These are phyloP conservation scores for Yasuhikotakia modesta DNA, from an alignment of 2,797 vertebrate genomes.

Conservation along the genomic window DNA sequence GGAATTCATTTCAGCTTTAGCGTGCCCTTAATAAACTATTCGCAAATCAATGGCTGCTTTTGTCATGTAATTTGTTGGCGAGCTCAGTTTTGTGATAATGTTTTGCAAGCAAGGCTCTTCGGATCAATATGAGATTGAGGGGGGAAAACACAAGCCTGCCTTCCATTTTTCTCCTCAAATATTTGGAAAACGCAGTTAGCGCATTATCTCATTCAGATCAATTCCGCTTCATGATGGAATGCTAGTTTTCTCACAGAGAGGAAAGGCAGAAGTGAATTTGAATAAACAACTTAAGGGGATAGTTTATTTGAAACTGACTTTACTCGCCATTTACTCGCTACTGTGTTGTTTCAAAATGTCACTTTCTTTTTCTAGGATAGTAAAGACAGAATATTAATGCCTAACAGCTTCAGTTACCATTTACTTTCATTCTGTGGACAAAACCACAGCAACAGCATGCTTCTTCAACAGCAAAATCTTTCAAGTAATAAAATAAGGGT, in stretches of 20 bases:
- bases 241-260: conserved; percentile 58
- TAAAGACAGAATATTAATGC: neutral
- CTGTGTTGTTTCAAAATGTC: neutral
- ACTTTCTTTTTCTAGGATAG: neutral
- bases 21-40: conserved; percentile 78
- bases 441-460: neutral
- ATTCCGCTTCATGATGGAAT: conserved; percentile 65
- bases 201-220: conserved; percentile 63
- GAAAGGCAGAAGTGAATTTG: conserved; percentile 7
- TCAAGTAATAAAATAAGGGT: neutral
- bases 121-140: conserved; percentile 55
- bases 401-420: neutral
- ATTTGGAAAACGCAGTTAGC: conserved; percentile 68
- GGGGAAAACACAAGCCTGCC: conserved; percentile 58
- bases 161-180: conserved; percentile 70
- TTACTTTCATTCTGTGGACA: neutral
- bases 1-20: conserved; percentile 76
- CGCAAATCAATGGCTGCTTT: conserved; percentile 77
- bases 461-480: neutral
- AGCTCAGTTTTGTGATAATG: conserved; percentile 67
- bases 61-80: conserved; percentile 72
- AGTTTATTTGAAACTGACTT: neutral
- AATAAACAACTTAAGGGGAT: neutral
- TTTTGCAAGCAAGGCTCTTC: conserved; percentile 69
- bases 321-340: neutral